phyloP scores from a whole-genome alignment of 2,113 vertebrate species.

The Casuarius casuarius region DNA sequence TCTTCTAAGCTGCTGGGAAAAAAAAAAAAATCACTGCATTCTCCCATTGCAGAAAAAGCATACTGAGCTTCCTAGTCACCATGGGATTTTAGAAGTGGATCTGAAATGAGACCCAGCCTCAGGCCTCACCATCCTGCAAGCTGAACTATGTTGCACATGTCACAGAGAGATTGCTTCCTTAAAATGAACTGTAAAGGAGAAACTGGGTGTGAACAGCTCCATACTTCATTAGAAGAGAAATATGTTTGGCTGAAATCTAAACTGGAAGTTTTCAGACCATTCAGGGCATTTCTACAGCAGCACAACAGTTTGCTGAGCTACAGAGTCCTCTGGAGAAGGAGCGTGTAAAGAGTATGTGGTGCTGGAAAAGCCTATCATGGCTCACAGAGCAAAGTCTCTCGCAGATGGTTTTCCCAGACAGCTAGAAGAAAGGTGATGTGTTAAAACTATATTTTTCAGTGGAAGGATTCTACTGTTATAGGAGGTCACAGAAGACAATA shows the following conservation, averaged over 20 bases:
- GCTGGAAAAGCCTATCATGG: not conserved
- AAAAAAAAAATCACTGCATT: not conserved
- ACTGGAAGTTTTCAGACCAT: not conserved
- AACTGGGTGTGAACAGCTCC: not conserved
- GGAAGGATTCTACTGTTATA: not conserved
- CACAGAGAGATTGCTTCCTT: not conserved
- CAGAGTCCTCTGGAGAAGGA: not conserved
- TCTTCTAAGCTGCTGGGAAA: not conserved
- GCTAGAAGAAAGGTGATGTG: not conserved
- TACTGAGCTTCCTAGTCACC: not conserved
- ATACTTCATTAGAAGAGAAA: not conserved
- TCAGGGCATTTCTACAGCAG: not conserved
- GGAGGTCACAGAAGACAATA: not conserved
- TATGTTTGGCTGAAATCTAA: not conserved
- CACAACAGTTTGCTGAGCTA: not conserved
- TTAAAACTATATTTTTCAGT: not conserved
- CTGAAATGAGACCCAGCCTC: not conserved
- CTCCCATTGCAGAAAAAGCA: not conserved
- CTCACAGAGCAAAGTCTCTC: not conserved
- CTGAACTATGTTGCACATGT: not conserved
- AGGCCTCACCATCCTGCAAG: not conserved
- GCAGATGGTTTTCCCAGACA: not conserved
- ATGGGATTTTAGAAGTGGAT: not conserved
- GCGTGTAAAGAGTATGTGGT: accelerated
- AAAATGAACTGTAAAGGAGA: not conserved